phyloP scores from a whole-genome alignment of 2,797 vertebrate species.

The Hemitrygon akajei region DNA sequence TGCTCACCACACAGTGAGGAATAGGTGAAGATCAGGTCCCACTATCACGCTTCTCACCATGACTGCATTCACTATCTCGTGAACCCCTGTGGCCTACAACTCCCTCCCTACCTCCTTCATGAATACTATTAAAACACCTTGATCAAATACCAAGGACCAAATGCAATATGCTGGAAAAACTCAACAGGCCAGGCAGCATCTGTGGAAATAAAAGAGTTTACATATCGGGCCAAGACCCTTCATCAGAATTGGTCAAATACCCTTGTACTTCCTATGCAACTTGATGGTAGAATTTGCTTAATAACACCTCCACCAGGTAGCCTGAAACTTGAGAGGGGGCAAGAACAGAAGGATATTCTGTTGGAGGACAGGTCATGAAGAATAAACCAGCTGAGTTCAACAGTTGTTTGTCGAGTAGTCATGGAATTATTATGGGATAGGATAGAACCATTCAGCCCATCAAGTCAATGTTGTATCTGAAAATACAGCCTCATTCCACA shows the following conservation, averaged over 20 bases:
- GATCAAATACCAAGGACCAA: neutral
- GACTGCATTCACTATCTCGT: neutral
- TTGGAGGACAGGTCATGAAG: neutral
- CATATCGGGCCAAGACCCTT: too few species aligned
- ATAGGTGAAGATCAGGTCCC: neutral
- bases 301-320: too few species aligned
- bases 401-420: neutral
- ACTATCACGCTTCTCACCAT: neutral
- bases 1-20: neutral
- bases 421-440: too few species aligned
- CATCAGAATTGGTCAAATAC: too few species aligned
- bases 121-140: neutral
- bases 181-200: too few species aligned
- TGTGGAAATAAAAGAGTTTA: too few species aligned
- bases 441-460: too few species aligned
- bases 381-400: neutral
- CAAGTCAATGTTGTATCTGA: too few species aligned
- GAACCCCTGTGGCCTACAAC: neutral
- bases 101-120: neutral
- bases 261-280: neutral
- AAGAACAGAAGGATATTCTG: neutral
- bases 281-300: neutral
- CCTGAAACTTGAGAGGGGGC: neutral
- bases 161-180: too few species aligned
- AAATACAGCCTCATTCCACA: too few species aligned